Conservation (phyloP, 1,140 invertebrate genomes). For the Cydia amplana region DNA sequence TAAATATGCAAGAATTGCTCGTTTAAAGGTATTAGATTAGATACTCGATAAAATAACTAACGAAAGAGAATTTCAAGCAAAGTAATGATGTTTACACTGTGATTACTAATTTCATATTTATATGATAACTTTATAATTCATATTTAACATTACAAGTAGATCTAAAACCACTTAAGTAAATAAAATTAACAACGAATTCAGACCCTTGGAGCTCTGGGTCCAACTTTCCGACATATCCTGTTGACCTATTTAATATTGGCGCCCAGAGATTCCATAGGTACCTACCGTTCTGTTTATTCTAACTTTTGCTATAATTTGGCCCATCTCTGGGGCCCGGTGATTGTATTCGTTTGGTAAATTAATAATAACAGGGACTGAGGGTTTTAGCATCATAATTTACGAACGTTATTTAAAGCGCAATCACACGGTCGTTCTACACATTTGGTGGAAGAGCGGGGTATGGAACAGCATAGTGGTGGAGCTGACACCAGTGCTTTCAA, state of each 20-base stretch:
- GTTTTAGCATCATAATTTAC: too few species aligned
- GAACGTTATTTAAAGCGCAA: neutral
- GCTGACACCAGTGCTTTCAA: too few species aligned
- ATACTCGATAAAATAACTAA: too few species aligned
- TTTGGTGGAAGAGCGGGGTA: too few species aligned
- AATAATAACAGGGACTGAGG: neutral
- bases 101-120: too few species aligned
- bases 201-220: neutral
- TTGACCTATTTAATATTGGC: constrained; percentile 7
- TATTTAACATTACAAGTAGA: too few species aligned
- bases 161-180: neutral
- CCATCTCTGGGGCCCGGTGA: neutral
- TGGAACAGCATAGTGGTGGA: too few species aligned
- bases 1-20: too few species aligned
- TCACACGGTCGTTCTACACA: neutral
- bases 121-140: too few species aligned
- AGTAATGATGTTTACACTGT: too few species aligned
- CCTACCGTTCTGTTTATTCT: neutral
- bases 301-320: neutral
- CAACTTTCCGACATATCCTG: neutral
- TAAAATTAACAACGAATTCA: neutral
- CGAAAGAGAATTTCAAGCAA: too few species aligned
- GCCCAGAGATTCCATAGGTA: neutral
- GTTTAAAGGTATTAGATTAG: too few species aligned
- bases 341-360: neutral